These are phyloP conservation scores for Apostichopus parvimensis DNA, from an alignment of 35 echinoderm and acorn worm species.

Conservation along the genomic window DNA sequence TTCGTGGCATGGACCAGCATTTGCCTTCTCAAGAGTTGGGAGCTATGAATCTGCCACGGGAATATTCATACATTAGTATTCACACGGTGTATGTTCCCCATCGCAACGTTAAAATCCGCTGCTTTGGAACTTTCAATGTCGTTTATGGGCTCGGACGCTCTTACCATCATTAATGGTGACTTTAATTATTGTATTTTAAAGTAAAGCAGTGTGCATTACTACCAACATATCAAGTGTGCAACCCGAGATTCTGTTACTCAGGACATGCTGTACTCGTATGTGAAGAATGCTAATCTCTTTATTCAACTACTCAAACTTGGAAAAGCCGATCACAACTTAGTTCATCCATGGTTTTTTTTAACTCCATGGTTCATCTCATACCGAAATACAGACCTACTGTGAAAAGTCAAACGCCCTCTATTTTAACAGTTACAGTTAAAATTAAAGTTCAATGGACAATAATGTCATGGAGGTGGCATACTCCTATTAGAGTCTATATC, in stretches of 20 bases:
- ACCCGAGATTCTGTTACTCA: neutral
- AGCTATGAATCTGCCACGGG: neutral
- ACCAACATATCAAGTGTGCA: neutral
- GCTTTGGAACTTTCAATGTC: neutral
- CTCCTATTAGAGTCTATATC: too few relatives aligned
- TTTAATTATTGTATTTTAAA: neutral
- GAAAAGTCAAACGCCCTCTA: neutral
- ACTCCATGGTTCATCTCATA: neutral
- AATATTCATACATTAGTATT: neutral
- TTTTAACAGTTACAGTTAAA: too few relatives aligned
- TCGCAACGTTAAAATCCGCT: neutral
- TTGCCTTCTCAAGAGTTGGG: too few relatives aligned
- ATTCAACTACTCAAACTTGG: too few relatives aligned
- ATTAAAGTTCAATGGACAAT: too few relatives aligned
- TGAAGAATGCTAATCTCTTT: neutral
- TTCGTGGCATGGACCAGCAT: too few relatives aligned
- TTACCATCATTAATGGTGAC: neutral
- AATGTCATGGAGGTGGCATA: too few relatives aligned
- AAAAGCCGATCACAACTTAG: too few relatives aligned
- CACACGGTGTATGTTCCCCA: neutral
- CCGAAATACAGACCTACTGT: neutral
- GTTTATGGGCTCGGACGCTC: neutral
- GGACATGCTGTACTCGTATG: neutral
- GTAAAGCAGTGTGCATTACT: neutral
- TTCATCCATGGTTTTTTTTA: too few relatives aligned